These are phyloP conservation scores for Ceratina calcarata DNA, from an alignment of 1,140 invertebrate genomes.

Conservation along the genomic window DNA sequence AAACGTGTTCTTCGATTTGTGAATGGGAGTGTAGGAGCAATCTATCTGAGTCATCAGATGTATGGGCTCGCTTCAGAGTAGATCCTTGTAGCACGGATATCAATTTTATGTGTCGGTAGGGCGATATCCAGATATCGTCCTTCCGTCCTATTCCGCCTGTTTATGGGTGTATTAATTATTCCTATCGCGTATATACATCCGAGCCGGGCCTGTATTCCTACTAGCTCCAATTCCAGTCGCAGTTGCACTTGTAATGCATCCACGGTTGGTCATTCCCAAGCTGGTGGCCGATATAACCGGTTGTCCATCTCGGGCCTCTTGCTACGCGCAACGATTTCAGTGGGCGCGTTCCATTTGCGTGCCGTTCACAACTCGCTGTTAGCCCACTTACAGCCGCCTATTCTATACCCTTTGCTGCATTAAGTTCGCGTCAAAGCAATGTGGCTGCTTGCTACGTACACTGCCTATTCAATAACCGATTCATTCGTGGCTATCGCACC, in stretches of 20 bases:
- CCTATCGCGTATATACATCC: constrained; percentile 66
- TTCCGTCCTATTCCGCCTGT: constrained; percentile 49
- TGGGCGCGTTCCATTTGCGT: constrained; percentile 62
- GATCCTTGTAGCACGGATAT: constrained; percentile 56
- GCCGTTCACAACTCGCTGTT: constrained; percentile 58
- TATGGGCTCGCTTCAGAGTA: constrained; percentile 34
- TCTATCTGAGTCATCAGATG: constrained; percentile 24
- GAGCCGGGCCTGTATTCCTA: constrained; percentile 56
- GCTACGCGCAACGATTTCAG: constrained; percentile 46
- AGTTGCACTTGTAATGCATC: constrained; percentile 67
- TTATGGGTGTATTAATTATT: constrained; percentile 73
- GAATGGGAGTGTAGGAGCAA: neutral
- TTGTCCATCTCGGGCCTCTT: constrained; percentile 1
- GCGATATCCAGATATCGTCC: constrained; percentile 61
- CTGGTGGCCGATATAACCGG: constrained; percentile 56
- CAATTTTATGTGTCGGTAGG: constrained; percentile 66
- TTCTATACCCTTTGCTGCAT: constrained; percentile 28
- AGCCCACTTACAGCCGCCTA: constrained; percentile 39
- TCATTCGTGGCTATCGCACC: neutral
- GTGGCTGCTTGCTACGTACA: neutral
- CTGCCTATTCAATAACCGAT: constrained; percentile 13
- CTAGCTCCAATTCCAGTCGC: constrained; percentile 32
- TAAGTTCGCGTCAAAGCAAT: constrained; percentile 10
- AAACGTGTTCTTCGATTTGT: too few relatives aligned
- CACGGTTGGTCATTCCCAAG: constrained; percentile 57